Percentiles rank a stretch among this genome's conserved stretches.
Evolutionary conservation across 2,113 vertebrate genomes (phyloP).

Genomic region (Nyctibius bracteatus): DNA sequence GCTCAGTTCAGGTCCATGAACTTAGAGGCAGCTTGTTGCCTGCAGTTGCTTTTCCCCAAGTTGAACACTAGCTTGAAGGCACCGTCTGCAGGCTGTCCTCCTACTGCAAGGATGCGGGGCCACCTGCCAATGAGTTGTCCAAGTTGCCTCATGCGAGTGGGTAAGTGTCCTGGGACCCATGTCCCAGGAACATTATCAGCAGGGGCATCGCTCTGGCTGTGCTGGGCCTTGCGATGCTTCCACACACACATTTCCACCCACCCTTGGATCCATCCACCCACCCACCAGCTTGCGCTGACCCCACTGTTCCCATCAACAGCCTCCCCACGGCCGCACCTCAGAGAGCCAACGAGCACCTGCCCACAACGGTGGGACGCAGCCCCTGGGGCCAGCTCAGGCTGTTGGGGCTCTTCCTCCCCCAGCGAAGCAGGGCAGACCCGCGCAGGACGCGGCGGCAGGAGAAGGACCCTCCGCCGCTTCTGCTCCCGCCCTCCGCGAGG

Average conservation of each 20-base stretch:
- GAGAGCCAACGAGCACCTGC: neutral
- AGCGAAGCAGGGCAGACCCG: neutral
- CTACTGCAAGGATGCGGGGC: neutral
- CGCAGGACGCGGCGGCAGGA: neutral
- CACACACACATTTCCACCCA: too few relatives aligned
- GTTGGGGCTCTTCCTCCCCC: neutral
- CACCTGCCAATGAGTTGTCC: accelerated
- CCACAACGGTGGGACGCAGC: neutral
- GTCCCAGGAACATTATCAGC: neutral
- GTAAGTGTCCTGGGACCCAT: neutral
- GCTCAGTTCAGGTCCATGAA: neutral
- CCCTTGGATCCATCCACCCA: neutral
- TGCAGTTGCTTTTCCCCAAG: neutral
- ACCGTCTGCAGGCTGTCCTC: neutral
- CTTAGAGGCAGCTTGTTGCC: neutral
- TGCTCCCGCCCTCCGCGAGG: neutral
- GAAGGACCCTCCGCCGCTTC: neutral
- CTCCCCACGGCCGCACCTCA: neutral
- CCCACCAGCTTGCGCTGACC: neutral
- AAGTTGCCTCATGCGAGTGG: accelerated
- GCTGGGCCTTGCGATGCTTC: neutral
- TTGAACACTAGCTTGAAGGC: neutral
- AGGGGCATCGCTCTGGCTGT: neutral
- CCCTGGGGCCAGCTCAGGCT: neutral
- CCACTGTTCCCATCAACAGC: neutral